A percentile compares a stretch with the other conserved stretches of the same genome.
Evolutionary conservation across 2,888 invertebrate species (phyloP).

Genomic region (Selenia dentaria): DNA sequence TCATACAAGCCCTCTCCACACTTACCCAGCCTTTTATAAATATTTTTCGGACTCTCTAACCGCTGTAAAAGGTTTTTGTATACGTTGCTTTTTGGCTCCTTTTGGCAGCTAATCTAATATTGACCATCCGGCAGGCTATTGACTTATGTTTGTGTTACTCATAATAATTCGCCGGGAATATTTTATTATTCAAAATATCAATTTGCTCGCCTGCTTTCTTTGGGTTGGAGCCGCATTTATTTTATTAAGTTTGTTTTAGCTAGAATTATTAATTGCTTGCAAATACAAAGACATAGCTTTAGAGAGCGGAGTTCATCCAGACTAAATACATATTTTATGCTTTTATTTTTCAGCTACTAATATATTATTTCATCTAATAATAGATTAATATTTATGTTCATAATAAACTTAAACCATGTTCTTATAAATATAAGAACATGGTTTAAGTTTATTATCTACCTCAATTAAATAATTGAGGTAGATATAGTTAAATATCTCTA

Average conservation of each 20-base stretch:
- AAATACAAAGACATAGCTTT: constrained; percentile 27
- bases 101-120: constrained; percentile 84
- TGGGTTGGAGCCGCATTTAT: constrained; percentile 48
- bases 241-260: constrained; percentile 45
- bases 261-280: constrained; percentile 42
- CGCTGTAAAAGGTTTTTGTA: constrained; percentile 84
- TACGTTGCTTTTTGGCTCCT: constrained; percentile 85
- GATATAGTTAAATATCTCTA: no score
- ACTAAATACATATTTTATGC: neutral
- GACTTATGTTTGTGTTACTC: constrained; percentile 83
- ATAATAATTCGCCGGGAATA: constrained; percentile 77
- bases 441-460: no score
- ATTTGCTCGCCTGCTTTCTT: constrained; percentile 76
- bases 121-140: constrained; percentile 82
- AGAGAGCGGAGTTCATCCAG: constrained; percentile 6
- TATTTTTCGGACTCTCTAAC: constrained; percentile 79
- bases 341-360: no score
- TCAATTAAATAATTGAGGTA: no score
- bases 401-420: no score
- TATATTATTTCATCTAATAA: no score
- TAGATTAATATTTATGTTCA: no score
- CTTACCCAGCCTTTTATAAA: constrained; percentile 67
- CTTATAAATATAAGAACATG: no score
- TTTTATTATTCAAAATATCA: constrained; percentile 84
- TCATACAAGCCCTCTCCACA: constrained; percentile 56